Conservation (phyloP, 2,113 vertebrate species). For the Rhombomys opimus region DNA sequence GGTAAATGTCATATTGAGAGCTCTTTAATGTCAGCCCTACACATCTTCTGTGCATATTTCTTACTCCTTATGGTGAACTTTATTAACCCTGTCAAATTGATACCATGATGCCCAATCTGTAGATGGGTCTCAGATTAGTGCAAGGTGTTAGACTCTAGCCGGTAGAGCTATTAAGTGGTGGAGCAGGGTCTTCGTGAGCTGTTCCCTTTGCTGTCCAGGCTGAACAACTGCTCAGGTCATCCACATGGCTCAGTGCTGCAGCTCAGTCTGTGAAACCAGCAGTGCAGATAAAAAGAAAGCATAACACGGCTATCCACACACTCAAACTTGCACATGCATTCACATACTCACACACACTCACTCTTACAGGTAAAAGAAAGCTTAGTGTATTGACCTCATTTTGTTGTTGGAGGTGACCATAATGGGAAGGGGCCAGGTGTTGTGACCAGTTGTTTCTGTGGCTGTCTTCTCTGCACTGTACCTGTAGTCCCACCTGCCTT, state of each 20-base stretch:
- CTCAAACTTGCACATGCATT: too few relatives aligned
- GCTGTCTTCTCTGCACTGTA: neutral
- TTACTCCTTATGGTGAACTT: neutral
- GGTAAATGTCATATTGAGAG: constrained; percentile 29
- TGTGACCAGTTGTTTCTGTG: neutral
- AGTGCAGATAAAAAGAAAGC: constrained; percentile 39
- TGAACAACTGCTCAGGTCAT: neutral
- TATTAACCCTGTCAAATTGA: neutral
- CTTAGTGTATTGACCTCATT: neutral
- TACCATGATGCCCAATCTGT: constrained; percentile 11
- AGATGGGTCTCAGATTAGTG: constrained; percentile 15
- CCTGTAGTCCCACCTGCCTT: neutral
- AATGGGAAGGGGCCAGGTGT: neutral
- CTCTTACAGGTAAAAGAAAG: neutral
- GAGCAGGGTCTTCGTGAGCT: neutral
- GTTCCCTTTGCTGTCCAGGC: neutral
- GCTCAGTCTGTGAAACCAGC: constrained; percentile 28
- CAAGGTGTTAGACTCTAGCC: neutral
- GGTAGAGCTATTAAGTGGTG: constrained; percentile 31
- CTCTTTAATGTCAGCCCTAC: constrained; percentile 2
- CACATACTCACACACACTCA: too few relatives aligned
- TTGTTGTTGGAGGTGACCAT: neutral
- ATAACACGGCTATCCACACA: neutral
- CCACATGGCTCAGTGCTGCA: constrained; percentile 37
- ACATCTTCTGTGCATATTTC: neutral